Percentiles rank a stretch among this genome's conserved stretches.
phyloP scores from a whole-genome alignment of 1,140 invertebrate species.

The Melanaphis sacchari region DNA sequence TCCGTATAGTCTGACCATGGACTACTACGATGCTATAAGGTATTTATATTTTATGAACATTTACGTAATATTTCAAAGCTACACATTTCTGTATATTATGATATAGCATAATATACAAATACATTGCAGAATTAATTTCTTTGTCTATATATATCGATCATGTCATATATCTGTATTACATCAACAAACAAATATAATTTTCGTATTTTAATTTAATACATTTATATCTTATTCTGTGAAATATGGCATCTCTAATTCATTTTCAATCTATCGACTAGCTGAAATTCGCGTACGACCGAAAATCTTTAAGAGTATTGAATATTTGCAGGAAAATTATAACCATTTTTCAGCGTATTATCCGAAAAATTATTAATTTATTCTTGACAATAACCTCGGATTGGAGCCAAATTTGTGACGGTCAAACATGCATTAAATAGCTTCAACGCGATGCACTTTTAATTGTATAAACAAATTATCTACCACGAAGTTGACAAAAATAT shows the following conservation, averaged over 20 bases:
- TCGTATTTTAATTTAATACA: not conserved
- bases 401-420: constrained; percentile 33
- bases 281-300: not conserved
- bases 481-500: constrained; percentile 21
- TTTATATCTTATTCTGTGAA: not conserved
- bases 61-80: not conserved
- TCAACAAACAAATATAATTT: not conserved
- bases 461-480: not conserved
- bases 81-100: not conserved
- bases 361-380: constrained; percentile 12
- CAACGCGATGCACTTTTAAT: constrained; percentile 16
- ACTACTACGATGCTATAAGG: not conserved
- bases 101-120: too few species aligned
- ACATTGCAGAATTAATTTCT: not conserved
- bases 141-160: not conserved
- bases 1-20: not conserved
- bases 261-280: not conserved
- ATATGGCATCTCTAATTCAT: not conserved
- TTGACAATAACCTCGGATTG: constrained; percentile 8
- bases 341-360: not conserved
- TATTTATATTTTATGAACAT: not conserved
- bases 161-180: not conserved
- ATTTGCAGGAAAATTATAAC: not conserved
- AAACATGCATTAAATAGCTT: constrained; percentile 33
- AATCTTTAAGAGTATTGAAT: not conserved